Evolutionary conservation across 2,113 vertebrate genomes (phyloP), one percentile per base, ranked within the genome.

Genomic region (Fregetta grallaria): DNA sequence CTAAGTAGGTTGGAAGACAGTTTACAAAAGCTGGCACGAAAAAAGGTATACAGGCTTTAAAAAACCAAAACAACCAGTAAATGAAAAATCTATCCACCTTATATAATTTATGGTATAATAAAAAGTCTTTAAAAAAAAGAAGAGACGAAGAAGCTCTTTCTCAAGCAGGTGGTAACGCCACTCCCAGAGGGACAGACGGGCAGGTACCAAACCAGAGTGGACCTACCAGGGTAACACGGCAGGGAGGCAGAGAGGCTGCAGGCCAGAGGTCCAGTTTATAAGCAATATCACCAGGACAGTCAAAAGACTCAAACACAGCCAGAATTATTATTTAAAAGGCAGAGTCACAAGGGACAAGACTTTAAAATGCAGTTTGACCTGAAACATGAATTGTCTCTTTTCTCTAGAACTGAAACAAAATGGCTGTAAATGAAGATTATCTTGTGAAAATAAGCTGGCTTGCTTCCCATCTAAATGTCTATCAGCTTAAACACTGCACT

Each of bases 1-100:
- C 67, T 85, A 95, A 95, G 92, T 61, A 87, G 71, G 45, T 68
- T 87, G 66, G 67, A 90, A 89, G 76, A 66, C 40, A 89, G 70
- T 58, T 94, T 75, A 82, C 26, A 75, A 90, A 96, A 92, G 55
- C 78, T 83, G 42, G 34, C 49, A 70, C 45, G 55, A 82, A 86
- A 62, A 86, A 30, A 89, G 21, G 27, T 10, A 71, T 34, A 55
- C 1, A 17, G 32, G 29, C 68, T 88, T 79, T 2, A 50, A 59
- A 73, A 73, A 27, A 26, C 13, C 19, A 20, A 27, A 55, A 15
- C 19, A 14, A 29, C 36, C 4, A 52, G 44, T 15, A 94, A 88
- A 72, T 17, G 8, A 67, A 86, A 78, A 73, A 56, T 36, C 49
- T 89, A 71, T 40, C 36, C 23, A 53, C 1, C 1, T 91, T 82